Evolutionary conservation across 1,140 invertebrate species (phyloP), one percentile per base, ranked within the genome.

Genomic region (Amyelois transitella): DNA sequence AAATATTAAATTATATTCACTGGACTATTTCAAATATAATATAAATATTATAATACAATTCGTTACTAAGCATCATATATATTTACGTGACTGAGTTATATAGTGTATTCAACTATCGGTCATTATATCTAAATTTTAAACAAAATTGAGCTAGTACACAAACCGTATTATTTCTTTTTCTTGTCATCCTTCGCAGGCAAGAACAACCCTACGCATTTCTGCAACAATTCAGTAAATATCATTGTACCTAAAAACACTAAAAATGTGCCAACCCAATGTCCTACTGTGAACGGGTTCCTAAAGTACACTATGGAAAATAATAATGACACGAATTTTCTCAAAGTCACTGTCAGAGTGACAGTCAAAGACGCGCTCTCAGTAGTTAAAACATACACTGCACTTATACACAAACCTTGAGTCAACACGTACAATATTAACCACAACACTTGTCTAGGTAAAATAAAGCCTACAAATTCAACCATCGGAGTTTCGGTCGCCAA

Each of bases 281-380:
- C 91, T 0, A 94, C 2, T 0, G 97, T 99, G 76, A 99, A 99
- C 1, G 94, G 93, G 90, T 99, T 99, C 60, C 94, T 89, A 81
- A 99, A 99, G 79, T 98, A 99, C 28, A 97, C 72, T 69, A 99
- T 98, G 1, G 98, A 99, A 77, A 99, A 95, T 14, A 99, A 85
- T 43, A 99, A 88, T 7, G 97, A 98, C 5, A 97, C 89, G 79
- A 99, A 99, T 86, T 99, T 99, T 24, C 98, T 90, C 47, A 99
- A 81, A 0, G 98, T 99, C 10, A 99, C 93, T 1, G 99, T 96
- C 54, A 99, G 88, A 0, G 98, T 99, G 0, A 99, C 97, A 0
- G 97, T 98, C 10, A 99, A 81, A 0, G 98, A 98, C 6, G 95
- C 92, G 77, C 97, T 98, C 81, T 98, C 96, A 0, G 97, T 96